Evolutionary conservation across 2,797 vertebrate species (phyloP), one percentile per base, ranked within the genome.

Genomic region (Coccyzus lansbergi): DNA sequence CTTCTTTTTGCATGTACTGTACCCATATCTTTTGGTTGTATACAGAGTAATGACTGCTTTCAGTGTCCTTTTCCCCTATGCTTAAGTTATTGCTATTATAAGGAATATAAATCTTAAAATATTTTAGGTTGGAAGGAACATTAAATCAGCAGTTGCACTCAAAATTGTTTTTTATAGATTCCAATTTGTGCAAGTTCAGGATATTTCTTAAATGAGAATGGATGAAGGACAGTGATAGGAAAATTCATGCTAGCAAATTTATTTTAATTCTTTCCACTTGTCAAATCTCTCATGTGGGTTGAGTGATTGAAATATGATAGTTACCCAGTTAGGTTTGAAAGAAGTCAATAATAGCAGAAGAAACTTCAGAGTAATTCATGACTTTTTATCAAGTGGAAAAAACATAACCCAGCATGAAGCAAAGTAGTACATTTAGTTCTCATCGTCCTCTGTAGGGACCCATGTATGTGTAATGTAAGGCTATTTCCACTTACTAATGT

Each of bases 221-320:
- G 58, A 53, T 83, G 40, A 92, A 74, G 29, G 89, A 38, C 74
- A 74, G 63, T 38, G 52, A 82, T 56, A 26, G 89, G 90, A 93
- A 95, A 93, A 92, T 21, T 80, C 17, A 44, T 74, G n/a, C 14
- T 29, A 74, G 52, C 12, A 31, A 79, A 90, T 51, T 77, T 74
- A 56, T 80, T 91, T 83, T 81, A 38, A 58, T 84, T 91, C 59
- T 97, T 97, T 95, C 93, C 87, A 36, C 58, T 86, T 71, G 80
- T 65, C 64, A 85, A 0, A 68, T 64, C 25, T 92, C 40, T 84
- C 29, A 22, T 51, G 67, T 68, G 74, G 67, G 75, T 56, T 93
- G 44, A 48, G 21, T 19, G 56, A 70, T 70, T 71, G 70, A 52
- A 26, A 17, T 15, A 19, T 4, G 22, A 84, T 24, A 90, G 68